These are phyloP conservation scores for Cantharis nigra DNA, from an alignment of 2,888 invertebrate species.

Conservation along the genomic window DNA sequence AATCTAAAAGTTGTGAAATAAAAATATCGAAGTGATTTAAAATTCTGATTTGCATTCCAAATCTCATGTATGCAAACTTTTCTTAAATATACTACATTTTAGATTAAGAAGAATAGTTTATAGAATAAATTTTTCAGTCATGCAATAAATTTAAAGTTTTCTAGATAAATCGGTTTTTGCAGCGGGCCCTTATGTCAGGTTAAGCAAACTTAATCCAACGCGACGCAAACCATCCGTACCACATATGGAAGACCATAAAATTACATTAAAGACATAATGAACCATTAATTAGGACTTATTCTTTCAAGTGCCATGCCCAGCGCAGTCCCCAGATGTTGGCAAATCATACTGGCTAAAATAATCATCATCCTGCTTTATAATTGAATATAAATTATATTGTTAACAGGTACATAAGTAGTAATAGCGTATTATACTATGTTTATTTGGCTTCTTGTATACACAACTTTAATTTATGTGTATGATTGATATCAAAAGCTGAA, in stretches of 20 bases:
- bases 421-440: not conserved
- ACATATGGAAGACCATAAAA: conserved; percentile 35
- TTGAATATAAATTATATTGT: conserved; percentile 19
- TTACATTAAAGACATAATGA: conserved; percentile 36
- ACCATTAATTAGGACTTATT: conserved; percentile 33
- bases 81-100: not conserved
- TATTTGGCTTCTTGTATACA: not conserved
- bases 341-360: not conserved
- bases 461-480: not conserved
- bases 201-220: conserved; percentile 22
- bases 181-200: conserved; percentile 38
- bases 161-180: conserved; percentile 33
- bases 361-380: conserved; percentile 1
- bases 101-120: not conserved
- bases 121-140: conserved; percentile 8
- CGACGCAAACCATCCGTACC: conserved; percentile 20
- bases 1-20: conserved; percentile 17
- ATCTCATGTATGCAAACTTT: not conserved
- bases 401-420: conserved; percentile 8
- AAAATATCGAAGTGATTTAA: not conserved
- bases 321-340: not conserved
- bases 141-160: conserved; percentile 25
- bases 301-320: not conserved
- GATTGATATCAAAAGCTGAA: not conserved
- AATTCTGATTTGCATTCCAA: not conserved